Conservation (phyloP, 2,888 invertebrate species). For the Acronicta psi region DNA sequence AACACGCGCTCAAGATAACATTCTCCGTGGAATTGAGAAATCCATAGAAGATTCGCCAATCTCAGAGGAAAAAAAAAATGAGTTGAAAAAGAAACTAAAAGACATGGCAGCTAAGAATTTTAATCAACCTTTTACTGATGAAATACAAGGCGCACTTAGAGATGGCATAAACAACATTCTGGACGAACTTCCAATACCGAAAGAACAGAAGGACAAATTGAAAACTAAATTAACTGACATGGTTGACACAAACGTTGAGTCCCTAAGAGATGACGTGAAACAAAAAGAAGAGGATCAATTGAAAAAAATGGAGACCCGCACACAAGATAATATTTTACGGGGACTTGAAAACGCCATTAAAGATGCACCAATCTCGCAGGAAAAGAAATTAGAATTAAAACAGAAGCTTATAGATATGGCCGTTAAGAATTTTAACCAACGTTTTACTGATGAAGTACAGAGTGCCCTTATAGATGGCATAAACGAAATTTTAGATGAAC, state of each 20-base stretch:
- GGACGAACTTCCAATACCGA: not conserved
- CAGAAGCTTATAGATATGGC: too few relatives aligned
- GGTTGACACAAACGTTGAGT: conserved; percentile 6
- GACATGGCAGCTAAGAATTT: conserved; percentile 3
- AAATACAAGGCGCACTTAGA: conserved; percentile 1
- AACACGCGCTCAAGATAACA: not conserved
- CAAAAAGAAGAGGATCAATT: too few relatives aligned
- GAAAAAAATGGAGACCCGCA: too few relatives aligned
- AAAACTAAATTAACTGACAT: not conserved
- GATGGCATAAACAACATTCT: conserved; percentile 3
- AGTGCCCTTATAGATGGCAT: too few relatives aligned
- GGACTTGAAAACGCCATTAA: too few relatives aligned
- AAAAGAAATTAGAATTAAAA: too few relatives aligned
- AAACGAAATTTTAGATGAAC: too few relatives aligned
- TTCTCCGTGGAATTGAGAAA: not conserved
- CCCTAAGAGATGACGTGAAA: not conserved
- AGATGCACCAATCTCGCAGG: too few relatives aligned
- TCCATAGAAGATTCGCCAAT: not conserved
- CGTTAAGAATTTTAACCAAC: too few relatives aligned
- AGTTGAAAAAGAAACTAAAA: conserved; percentile 9
- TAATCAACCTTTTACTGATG: not conserved
- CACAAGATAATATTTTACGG: too few relatives aligned
- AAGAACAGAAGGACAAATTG: conserved; percentile 1
- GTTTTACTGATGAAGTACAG: too few relatives aligned
- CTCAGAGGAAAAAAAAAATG: not conserved